Percentiles rank a stretch among this genome's conserved stretches.
Evolutionary conservation across 2,113 vertebrate species (phyloP).

Genomic region (Austrofundulus limnaeus): DNA sequence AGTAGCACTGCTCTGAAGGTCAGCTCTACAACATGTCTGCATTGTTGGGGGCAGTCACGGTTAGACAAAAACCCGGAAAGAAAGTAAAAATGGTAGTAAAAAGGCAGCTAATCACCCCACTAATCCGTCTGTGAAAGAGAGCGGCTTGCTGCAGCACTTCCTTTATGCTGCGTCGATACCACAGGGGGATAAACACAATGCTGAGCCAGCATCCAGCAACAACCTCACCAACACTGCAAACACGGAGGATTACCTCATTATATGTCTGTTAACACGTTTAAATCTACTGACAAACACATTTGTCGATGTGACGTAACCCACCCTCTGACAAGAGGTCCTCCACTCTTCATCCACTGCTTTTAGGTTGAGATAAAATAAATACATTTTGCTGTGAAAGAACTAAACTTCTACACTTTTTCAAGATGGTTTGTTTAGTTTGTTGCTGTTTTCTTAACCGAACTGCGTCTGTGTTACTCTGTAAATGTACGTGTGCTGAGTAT

Average conservation of each 20-base stretch:
- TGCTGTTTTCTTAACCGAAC: too few relatives aligned
- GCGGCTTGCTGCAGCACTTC: constrained; percentile 74
- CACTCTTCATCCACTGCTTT: too few relatives aligned
- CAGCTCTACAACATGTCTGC: constrained; percentile 5
- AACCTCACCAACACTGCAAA: constrained; percentile 57
- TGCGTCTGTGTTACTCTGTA: too few relatives aligned
- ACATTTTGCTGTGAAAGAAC: too few relatives aligned
- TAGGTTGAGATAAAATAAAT: too few relatives aligned
- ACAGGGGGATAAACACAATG: constrained; percentile 63
- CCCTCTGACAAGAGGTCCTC: too few relatives aligned
- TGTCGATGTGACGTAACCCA: too few relatives aligned
- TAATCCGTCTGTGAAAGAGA: constrained; percentile 82
- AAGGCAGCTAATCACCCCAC: constrained; percentile 52
- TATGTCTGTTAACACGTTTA: constrained; percentile 60
- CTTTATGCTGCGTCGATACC: constrained; percentile 76
- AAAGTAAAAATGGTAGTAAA: constrained; percentile 37
- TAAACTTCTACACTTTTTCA: too few relatives aligned
- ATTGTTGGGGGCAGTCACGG: constrained; percentile 4
- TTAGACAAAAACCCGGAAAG: background rate
- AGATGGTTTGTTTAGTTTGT: too few relatives aligned
- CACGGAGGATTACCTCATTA: constrained; percentile 61
- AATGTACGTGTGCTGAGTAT: too few relatives aligned
- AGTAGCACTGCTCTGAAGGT: constrained; percentile 10
- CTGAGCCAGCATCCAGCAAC: constrained; percentile 72
- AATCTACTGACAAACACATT: constrained; percentile 24